Percentiles rank a stretch among this genome's conserved stretches.
Evolutionary conservation across 1,140 invertebrate genomes (phyloP).

Genomic region (Danaus melanippus): DNA sequence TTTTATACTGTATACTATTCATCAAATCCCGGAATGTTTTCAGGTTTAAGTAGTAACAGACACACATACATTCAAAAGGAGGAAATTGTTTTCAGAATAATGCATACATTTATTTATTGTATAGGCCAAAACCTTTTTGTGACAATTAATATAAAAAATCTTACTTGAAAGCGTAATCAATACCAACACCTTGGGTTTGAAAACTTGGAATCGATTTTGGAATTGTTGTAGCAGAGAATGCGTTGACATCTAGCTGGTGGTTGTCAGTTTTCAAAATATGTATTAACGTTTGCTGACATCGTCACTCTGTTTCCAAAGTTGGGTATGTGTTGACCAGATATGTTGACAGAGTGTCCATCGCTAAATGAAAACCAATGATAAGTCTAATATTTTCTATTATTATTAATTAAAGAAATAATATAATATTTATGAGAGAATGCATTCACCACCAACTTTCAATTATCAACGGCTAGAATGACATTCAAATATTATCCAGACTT

Average conservation of each 20-base stretch:
- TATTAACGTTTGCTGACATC: slow-evolving; percentile 22
- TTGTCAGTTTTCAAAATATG: slow-evolving; percentile 26
- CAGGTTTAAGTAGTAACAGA: too few species aligned
- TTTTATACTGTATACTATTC: too few species aligned
- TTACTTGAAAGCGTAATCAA: slow-evolving; percentile 35
- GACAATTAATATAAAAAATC: slow-evolving; percentile 3
- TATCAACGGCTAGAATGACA: too few species aligned
- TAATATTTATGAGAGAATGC: too few species aligned
- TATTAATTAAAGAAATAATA: too few species aligned
- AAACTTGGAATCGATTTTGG: slow-evolving; percentile 27
- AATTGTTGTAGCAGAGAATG: slow-evolving; percentile 28
- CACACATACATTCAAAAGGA: background rate
- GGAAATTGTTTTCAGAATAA: background rate
- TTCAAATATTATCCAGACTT: too few species aligned
- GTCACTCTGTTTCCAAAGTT: slow-evolving; percentile 24
- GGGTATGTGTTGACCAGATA: slow-evolving; percentile 19
- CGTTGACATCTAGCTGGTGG: slow-evolving; percentile 31
- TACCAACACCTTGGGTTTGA: slow-evolving; percentile 25
- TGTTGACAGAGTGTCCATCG: slow-evolving; percentile 5
- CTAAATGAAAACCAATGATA: background rate
- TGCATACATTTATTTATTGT: background rate
- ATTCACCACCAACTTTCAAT: too few species aligned
- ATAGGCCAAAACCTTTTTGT: background rate
- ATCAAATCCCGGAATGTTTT: too few species aligned
- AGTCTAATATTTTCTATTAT: too few species aligned